phyloP scores from a whole-genome alignment of 2,113 vertebrate species.

The Melospiza melodia region DNA sequence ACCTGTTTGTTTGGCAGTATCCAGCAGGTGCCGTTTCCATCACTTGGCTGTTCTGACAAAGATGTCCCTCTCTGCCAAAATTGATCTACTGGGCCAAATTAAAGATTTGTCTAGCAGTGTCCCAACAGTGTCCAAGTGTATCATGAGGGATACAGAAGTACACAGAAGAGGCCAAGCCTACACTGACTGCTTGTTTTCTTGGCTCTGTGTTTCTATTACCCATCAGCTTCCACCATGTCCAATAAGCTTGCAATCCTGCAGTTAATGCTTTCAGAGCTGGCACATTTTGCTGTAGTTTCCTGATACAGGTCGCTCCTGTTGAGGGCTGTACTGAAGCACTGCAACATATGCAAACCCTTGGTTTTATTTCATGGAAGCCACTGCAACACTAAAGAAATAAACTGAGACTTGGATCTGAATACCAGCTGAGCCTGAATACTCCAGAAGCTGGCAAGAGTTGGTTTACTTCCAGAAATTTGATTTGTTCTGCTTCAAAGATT shows the following conservation, averaged over 20 bases:
- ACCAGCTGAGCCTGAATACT: background rate
- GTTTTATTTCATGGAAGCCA: background rate
- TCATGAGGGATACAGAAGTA: background rate
- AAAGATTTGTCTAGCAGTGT: background rate
- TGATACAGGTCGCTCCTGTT: background rate
- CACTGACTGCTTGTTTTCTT: background rate
- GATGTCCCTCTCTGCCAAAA: background rate
- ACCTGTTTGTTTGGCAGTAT: background rate
- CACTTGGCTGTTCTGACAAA: background rate
- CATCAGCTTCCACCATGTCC: background rate
- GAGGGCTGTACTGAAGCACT: background rate
- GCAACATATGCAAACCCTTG: background rate
- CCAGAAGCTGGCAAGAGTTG: background rate
- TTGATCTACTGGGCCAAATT: background rate
- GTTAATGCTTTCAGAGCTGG: background rate
- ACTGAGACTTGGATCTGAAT: background rate
- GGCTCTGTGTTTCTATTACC: background rate
- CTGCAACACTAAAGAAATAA: background rate
- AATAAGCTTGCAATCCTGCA: background rate
- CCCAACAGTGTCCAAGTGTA: background rate
- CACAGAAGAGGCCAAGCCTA: background rate
- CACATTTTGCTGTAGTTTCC: background rate
- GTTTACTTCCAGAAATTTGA: background rate
- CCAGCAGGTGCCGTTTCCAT: background rate
- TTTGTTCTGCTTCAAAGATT: conserved; percentile 19